phyloP scores from a whole-genome alignment of 2,888 invertebrate genomes.

The Altica lythri region DNA sequence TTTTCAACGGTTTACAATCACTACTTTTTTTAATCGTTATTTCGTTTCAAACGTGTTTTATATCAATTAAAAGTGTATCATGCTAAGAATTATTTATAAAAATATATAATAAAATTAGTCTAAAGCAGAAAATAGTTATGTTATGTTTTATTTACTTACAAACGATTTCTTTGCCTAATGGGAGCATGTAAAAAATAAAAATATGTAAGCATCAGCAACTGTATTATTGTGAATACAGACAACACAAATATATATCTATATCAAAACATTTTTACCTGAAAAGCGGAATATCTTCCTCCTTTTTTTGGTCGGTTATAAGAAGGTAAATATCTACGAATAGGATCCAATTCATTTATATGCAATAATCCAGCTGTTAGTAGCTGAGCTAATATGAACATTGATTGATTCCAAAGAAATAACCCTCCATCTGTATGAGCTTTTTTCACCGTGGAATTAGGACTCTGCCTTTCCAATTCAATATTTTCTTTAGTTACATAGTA shows the following conservation, averaged over 20 bases:
- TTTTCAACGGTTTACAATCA: no score
- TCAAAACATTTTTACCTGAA: slow-evolving; percentile 72
- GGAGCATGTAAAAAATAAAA: slow-evolving; percentile 30
- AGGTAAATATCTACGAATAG: slow-evolving; percentile 91
- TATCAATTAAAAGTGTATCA: neutral
- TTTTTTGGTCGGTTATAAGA: slow-evolving; percentile 93
- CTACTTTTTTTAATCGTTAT: no score
- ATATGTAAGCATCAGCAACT: slow-evolving; percentile 8
- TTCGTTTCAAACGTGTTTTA: no score
- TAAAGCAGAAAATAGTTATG: no score
- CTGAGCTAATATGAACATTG: slow-evolving; percentile 92
- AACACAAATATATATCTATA: no score
- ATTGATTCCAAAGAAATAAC: slow-evolving; percentile 93
- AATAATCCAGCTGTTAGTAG: slow-evolving; percentile 86
- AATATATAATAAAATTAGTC: no score
- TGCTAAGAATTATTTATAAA: no score
- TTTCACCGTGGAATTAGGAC: slow-evolving; percentile 61
- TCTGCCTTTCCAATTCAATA: slow-evolving; percentile 71
- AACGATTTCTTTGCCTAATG: slow-evolving; percentile 46
- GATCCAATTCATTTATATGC: slow-evolving; percentile 94
- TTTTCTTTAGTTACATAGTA: slow-evolving; percentile 80
- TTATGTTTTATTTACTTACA: slow-evolving; percentile 43
- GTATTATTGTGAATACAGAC: slow-evolving; percentile 27
- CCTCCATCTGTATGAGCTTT: slow-evolving; percentile 61
- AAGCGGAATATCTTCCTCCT: slow-evolving; percentile 94